Conservation (phyloP, 2,797 vertebrate species). For the Ambastaia sidthimunki region DNA sequence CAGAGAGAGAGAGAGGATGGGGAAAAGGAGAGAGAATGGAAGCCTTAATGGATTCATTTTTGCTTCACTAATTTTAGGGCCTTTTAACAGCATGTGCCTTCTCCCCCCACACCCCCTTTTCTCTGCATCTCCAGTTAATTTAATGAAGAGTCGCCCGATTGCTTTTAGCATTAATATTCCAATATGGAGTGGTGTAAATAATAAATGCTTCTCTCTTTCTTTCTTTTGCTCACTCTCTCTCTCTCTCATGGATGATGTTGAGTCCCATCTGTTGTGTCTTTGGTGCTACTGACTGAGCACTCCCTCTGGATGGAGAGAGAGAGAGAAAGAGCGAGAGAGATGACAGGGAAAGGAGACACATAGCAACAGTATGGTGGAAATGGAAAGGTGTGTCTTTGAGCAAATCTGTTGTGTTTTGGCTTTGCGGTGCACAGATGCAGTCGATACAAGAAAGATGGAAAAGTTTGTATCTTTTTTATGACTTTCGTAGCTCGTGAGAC, state of each 20-base stretch:
- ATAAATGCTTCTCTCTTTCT: constrained; percentile 76
- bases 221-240: constrained; percentile 43
- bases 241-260: constrained; percentile 73
- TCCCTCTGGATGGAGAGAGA: constrained; percentile 47
- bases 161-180: constrained; percentile 95
- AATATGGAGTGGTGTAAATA: constrained; percentile 84
- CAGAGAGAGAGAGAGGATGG: constrained; percentile 57
- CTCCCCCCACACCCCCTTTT: constrained; percentile 47
- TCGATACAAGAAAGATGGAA: not conserved
- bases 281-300: constrained; percentile 72
- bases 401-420: constrained; percentile 22
- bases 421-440: not conserved
- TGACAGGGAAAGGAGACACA: constrained; percentile 53
- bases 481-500: not conserved
- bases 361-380: constrained; percentile 51
- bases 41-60: constrained; percentile 83
- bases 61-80: constrained; percentile 85
- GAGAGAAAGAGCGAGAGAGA: constrained; percentile 58
- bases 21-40: constrained; percentile 66
- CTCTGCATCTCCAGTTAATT: constrained; percentile 80
- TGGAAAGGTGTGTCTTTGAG: constrained; percentile 34
- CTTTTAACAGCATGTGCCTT: constrained; percentile 78
- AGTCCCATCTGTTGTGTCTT: constrained; percentile 80
- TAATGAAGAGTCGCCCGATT: constrained; percentile 83
- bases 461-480: not conserved